phyloP scores from a whole-genome alignment of 2,113 vertebrate species.

The Cichladusa arquata region DNA sequence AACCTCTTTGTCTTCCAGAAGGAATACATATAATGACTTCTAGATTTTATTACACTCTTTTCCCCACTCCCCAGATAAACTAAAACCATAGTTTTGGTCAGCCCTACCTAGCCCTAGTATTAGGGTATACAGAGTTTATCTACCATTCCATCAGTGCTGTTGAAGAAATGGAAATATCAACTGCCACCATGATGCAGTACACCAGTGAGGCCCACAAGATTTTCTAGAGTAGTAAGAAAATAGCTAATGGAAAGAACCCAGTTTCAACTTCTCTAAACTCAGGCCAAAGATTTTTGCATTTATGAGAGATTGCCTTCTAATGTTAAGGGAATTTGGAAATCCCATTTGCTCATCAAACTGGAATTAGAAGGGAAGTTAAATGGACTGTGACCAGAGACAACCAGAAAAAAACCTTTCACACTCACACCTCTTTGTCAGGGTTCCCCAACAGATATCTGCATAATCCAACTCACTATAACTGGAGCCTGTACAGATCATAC shows the following conservation, averaged over 20 bases:
- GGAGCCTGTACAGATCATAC: neutral
- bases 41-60: neutral
- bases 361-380: neutral
- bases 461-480: neutral
- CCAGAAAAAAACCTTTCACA: neutral
- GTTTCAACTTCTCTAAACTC: neutral
- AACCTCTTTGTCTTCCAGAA: neutral
- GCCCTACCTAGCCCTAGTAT: neutral
- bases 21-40: neutral
- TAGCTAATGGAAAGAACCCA: neutral
- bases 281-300: neutral
- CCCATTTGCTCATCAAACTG: neutral
- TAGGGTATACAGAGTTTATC: neutral
- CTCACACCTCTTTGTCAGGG: neutral
- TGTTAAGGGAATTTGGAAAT: neutral
- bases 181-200: neutral
- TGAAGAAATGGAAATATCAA: neutral
- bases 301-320: neutral
- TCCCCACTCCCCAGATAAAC: neutral
- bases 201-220: neutral
- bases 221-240: neutral
- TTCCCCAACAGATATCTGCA: neutral
- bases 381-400: neutral
- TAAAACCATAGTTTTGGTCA: neutral
- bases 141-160: neutral